Conservation (phyloP, 1,140 invertebrate species). For the Platorchestia sp. region DNA sequence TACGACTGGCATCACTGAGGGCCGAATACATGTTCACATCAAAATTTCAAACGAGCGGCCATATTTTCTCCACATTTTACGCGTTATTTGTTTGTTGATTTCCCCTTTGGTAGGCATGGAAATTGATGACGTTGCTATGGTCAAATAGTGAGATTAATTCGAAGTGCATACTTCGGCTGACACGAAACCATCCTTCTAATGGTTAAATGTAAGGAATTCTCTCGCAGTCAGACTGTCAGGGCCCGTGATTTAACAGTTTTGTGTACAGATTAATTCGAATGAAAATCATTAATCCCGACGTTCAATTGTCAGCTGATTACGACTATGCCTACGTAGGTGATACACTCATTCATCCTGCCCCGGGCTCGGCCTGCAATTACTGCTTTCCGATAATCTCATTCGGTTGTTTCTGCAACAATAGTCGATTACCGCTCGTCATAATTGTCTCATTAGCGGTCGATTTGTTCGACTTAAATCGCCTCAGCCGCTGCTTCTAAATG, state of each 20-base stretch:
- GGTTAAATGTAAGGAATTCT: neutral
- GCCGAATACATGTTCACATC: neutral
- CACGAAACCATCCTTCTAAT: neutral
- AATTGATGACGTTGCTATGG: neutral
- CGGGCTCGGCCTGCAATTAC: neutral
- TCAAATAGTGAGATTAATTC: neutral
- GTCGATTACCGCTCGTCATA: neutral
- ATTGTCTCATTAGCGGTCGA: neutral
- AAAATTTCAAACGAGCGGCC: neutral
- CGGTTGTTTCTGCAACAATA: neutral
- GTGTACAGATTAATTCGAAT: neutral
- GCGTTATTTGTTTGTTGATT: neutral
- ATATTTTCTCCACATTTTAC: neutral
- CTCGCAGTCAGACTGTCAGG: neutral
- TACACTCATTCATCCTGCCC: neutral
- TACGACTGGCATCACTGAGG: too few species aligned
- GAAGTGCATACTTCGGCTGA: neutral
- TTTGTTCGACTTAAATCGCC: neutral
- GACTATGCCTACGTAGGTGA: neutral
- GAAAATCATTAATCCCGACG: neutral
- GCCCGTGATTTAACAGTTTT: neutral
- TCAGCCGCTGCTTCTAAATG: neutral
- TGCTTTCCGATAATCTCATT: neutral
- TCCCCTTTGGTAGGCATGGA: neutral
- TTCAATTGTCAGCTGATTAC: neutral